phyloP scores from a whole-genome alignment of 2,888 invertebrate genomes.

The Apotomis capreana region DNA sequence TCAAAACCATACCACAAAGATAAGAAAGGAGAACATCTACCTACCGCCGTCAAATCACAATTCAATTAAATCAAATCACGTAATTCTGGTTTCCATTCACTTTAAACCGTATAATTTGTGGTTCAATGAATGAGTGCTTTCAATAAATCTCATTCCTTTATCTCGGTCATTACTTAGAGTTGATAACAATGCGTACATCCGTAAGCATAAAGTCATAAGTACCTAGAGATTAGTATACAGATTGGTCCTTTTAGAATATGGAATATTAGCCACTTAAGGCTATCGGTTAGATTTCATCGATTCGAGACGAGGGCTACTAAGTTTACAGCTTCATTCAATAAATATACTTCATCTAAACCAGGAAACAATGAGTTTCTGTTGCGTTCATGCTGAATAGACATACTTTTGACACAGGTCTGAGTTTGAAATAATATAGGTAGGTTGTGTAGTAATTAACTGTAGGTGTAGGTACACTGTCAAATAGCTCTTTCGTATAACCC shows the following conservation, averaged over 20 bases:
- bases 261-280: slow-evolving; percentile 1
- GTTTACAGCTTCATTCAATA: slow-evolving; percentile 15
- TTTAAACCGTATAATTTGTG: slow-evolving; percentile 7
- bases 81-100: slow-evolving; percentile 16
- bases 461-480: too few relatives aligned
- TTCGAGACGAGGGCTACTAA: background rate
- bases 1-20: too few relatives aligned
- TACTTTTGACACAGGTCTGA: too few relatives aligned
- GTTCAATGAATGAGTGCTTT: slow-evolving; percentile 12
- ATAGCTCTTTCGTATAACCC: too few relatives aligned
- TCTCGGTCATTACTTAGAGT: slow-evolving; percentile 23
- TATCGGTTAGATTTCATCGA: slow-evolving; percentile 12
- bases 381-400: too few relatives aligned
- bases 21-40: background rate
- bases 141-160: slow-evolving; percentile 21
- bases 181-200: background rate
- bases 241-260: background rate
- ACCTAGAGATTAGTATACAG: background rate
- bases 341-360: background rate
- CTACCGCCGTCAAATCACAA: background rate
- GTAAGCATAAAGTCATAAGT: background rate
- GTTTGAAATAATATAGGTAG: too few relatives aligned
- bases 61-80: slow-evolving; percentile 8
- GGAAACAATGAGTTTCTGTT: background rate
- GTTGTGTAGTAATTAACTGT: too few relatives aligned